A percentile compares a stretch with the other conserved stretches of the same genome.
Evolutionary conservation across 2,113 vertebrate genomes (phyloP).

Genomic region (Megalops atlanticus): DNA sequence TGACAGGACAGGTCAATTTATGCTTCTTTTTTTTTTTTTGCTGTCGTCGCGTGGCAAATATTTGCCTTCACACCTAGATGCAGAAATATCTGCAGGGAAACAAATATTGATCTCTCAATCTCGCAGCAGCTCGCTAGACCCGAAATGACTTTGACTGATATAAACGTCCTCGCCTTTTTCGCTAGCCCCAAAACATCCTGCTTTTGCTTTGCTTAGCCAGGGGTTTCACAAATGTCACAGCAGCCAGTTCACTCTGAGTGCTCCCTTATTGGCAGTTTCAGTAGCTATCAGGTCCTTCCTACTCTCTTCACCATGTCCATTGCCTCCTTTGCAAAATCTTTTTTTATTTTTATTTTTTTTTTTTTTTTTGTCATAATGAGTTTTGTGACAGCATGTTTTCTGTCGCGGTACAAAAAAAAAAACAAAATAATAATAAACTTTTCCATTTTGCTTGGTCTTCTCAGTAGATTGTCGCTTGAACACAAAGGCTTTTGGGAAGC

Average conservation of each 20-base stretch:
- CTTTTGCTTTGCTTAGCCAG: slow-evolving; percentile 39
- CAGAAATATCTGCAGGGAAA: background rate
- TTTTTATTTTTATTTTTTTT: slow-evolving; percentile 39
- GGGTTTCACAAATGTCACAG: slow-evolving; percentile 29
- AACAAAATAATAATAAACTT: slow-evolving; percentile 36
- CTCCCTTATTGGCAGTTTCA: slow-evolving; percentile 71
- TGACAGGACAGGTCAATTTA: slow-evolving; percentile 51
- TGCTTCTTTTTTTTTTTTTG: slow-evolving; percentile 41
- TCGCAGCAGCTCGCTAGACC: slow-evolving; percentile 32
- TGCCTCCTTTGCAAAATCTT: slow-evolving; percentile 37
- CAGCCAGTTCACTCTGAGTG: slow-evolving; percentile 43
- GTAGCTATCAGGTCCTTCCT: slow-evolving; percentile 61
- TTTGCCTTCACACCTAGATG: slow-evolving; percentile 17
- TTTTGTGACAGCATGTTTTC: slow-evolving; percentile 56
- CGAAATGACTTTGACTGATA: slow-evolving; percentile 6
- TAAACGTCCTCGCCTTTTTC: slow-evolving; percentile 44
- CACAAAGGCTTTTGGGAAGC: slow-evolving; percentile 66
- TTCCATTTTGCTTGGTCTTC: slow-evolving; percentile 72
- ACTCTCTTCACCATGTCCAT: slow-evolving; percentile 37
- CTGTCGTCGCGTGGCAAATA: background rate
- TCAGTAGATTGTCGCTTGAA: slow-evolving; percentile 79
- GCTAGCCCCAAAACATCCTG: slow-evolving; percentile 32
- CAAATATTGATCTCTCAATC: slow-evolving; percentile 27
- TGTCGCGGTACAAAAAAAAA: slow-evolving; percentile 63
- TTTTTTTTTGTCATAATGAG: slow-evolving; percentile 40